Evolutionary conservation across 2,113 vertebrate genomes (phyloP).

Genomic region (Gulo gulo): DNA sequence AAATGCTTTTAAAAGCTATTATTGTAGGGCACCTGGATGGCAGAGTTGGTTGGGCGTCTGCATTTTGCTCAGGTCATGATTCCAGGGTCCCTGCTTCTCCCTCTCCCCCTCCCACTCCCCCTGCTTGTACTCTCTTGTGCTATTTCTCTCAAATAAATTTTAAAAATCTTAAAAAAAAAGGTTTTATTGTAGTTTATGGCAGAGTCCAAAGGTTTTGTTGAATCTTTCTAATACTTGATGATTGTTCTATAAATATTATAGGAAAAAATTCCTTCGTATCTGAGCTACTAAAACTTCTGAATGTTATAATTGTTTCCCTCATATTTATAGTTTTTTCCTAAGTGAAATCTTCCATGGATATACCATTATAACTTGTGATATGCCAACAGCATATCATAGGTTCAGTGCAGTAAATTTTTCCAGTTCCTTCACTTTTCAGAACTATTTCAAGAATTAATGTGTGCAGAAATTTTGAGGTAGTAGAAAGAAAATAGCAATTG

Average conservation of each 20-base stretch:
- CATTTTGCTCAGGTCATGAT: not conserved
- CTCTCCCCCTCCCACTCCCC: not conserved
- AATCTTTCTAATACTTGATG: not conserved
- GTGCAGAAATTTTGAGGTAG: constrained; percentile 27
- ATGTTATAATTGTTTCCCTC: not conserved
- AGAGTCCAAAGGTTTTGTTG: constrained; percentile 16
- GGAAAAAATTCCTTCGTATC: not conserved
- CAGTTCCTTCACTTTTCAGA: not conserved
- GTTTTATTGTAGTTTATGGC: not conserved
- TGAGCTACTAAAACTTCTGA: not conserved
- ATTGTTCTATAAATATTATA: not conserved
- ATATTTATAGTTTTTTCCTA: not conserved
- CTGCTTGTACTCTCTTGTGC: not conserved
- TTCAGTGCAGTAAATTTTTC: not conserved
- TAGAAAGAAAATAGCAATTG: not conserved
- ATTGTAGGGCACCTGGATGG: not conserved
- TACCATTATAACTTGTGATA: not conserved
- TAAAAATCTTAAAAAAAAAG: not conserved
- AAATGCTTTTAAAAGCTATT: constrained; percentile 33
- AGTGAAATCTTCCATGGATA: not conserved
- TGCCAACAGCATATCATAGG: not conserved
- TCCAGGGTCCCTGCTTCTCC: too few relatives aligned
- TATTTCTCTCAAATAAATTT: not conserved
- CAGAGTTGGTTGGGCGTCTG: not conserved
- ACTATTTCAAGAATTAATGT: not conserved